These are phyloP conservation scores for Drosophila infuscata DNA, from an alignment of 2,888 invertebrate genomes.

Conservation along the genomic window DNA sequence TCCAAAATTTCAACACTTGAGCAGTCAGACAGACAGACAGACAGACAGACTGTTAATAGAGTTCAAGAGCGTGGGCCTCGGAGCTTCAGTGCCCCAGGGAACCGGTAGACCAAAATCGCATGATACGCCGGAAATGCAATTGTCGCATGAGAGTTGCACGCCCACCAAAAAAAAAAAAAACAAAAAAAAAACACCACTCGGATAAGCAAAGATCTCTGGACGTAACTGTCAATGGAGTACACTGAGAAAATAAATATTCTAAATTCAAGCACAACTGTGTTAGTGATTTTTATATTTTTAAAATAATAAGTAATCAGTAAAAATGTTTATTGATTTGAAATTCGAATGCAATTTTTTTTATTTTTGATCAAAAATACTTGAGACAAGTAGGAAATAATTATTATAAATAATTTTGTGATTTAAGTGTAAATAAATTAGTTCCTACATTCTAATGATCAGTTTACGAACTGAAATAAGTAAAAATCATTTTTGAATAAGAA, in stretches of 20 bases:
- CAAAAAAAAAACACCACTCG: neutral
- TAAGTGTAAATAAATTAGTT: no score
- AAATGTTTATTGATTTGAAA: neutral
- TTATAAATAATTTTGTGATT: neutral
- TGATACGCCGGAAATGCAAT: conserved; percentile 75
- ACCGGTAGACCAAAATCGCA: conserved; percentile 42
- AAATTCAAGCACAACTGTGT: neutral
- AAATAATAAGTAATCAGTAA: neutral
- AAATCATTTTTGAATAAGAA: neutral
- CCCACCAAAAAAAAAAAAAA: conserved; percentile 52
- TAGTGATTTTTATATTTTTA: neutral
- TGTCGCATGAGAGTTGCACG: conserved; percentile 67
- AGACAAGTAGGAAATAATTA: neutral
- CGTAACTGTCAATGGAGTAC: conserved; percentile 9
- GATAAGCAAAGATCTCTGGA: conserved; percentile 2
- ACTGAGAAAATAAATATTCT: neutral
- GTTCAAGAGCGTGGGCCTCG: conserved; percentile 42
- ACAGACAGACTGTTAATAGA: conserved; percentile 21
- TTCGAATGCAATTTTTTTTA: neutral
- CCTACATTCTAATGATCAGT: no score
- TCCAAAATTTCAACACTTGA: conserved; percentile 19
- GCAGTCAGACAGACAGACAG: conserved; percentile 2
- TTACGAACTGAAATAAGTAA: neutral
- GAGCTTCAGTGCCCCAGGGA: conserved; percentile 7
- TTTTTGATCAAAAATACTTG: neutral